Evolutionary conservation across 2,888 invertebrate genomes (phyloP).

Genomic region (Graphium colonna): DNA sequence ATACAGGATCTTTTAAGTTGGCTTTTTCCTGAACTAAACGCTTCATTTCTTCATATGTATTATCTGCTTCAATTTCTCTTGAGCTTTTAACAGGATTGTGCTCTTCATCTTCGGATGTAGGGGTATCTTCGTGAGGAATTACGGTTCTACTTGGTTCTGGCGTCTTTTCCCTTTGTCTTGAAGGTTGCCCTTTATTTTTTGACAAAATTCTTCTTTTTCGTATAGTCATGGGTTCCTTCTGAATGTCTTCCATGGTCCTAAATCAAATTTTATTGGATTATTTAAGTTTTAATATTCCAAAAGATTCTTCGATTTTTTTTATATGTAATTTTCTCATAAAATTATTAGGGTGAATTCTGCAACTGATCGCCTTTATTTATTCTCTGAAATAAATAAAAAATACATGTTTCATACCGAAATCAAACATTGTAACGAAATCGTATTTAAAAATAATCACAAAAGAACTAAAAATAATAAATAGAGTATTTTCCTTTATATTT

Average conservation of each 20-base stretch:
- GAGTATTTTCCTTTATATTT: no score
- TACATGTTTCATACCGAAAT: no score
- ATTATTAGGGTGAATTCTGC: no score
- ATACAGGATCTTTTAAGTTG: slow-evolving; percentile 64
- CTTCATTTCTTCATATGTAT: slow-evolving; percentile 72
- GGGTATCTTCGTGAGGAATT: slow-evolving; percentile 81
- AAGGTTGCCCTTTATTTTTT: slow-evolving; percentile 73
- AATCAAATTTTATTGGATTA: slow-evolving; percentile 40
- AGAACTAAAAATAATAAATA: no score
- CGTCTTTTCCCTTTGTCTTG: slow-evolving; percentile 72
- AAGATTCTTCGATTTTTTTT: no score
- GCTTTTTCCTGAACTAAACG: slow-evolving; percentile 64
- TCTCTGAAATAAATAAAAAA: slow-evolving; percentile 48
- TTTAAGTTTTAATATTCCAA: slow-evolving; percentile 45
- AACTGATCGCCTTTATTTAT: slow-evolving; percentile 57
- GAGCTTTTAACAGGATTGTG: slow-evolving; percentile 48
- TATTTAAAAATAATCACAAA: no score
- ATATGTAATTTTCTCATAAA: no score
- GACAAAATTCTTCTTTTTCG: slow-evolving; percentile 82
- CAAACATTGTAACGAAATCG: no score
- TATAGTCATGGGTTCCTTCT: slow-evolving; percentile 74
- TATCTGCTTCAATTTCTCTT: slow-evolving; percentile 71
- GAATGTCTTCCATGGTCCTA: slow-evolving; percentile 53
- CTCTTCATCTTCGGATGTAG: slow-evolving; percentile 80
- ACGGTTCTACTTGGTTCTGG: slow-evolving; percentile 71